Percentiles rank a stretch among this genome's conserved stretches.
phyloP scores from a whole-genome alignment of 2,888 invertebrate species.

The Drosophila koepferae region DNA sequence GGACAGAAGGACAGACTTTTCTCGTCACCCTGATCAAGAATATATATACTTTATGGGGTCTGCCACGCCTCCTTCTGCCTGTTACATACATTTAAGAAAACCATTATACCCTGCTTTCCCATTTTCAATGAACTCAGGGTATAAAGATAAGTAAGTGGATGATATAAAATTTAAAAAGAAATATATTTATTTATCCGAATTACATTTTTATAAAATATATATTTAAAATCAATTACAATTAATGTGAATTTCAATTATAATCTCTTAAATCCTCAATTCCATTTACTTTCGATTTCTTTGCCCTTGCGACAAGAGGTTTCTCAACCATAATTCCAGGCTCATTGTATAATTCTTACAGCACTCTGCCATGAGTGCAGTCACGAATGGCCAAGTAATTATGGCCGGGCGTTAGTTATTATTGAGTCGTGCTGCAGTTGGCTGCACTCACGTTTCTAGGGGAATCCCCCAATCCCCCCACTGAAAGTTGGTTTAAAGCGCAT shows the following conservation, averaged over 20 bases:
- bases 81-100: too few species aligned
- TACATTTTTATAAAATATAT: not conserved
- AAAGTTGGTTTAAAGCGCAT: constrained; percentile 40
- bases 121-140: too few species aligned
- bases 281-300: not conserved
- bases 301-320: not conserved
- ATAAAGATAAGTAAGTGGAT: too few species aligned
- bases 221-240: too few species aligned
- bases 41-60: too few species aligned
- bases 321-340: not conserved
- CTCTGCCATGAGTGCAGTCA: constrained; percentile 15
- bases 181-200: too few species aligned
- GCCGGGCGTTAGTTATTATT: constrained; percentile 25
- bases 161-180: too few species aligned
- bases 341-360: not conserved
- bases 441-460: constrained; percentile 10
- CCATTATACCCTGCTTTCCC: too few species aligned
- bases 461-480: not conserved
- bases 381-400: constrained; percentile 46
- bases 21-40: too few species aligned
- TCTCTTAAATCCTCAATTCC: not conserved
- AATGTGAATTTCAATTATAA: not conserved
- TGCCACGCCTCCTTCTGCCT: too few species aligned
- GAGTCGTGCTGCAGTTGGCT: constrained; percentile 19
- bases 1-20: too few species aligned